These are phyloP conservation scores for Pantala flavescens DNA, from an alignment of 1,140 invertebrate species.

Conservation along the genomic window DNA sequence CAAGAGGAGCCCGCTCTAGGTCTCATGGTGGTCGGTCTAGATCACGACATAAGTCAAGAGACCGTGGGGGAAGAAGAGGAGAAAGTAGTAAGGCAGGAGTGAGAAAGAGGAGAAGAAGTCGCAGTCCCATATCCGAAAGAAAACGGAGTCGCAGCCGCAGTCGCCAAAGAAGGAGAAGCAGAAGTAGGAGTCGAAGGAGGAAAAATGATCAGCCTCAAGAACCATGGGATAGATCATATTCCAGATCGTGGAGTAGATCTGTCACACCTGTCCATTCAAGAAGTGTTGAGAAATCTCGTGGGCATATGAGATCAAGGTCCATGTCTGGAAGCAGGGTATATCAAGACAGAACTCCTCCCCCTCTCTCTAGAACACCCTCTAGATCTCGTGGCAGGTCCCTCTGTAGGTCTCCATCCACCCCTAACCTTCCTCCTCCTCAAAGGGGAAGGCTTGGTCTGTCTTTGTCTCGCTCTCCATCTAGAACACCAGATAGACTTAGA, in stretches of 20 bases:
- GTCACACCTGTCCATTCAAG: conserved; percentile 32
- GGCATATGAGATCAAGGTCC: neutral
- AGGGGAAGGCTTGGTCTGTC: conserved; percentile 18
- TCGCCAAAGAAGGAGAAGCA: conserved; percentile 30
- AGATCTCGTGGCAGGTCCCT: conserved; percentile 38
- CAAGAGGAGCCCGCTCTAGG: conserved; percentile 24
- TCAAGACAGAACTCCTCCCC: conserved; percentile 19
- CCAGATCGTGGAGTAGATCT: conserved; percentile 31
- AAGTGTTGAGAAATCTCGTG: conserved; percentile 29
- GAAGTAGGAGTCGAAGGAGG: conserved; percentile 31
- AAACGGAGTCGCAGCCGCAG: conserved; percentile 21
- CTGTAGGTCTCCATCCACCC: conserved; percentile 23
- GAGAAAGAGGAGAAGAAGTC: conserved; percentile 34
- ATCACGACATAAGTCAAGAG: conserved; percentile 21
- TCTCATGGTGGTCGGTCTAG: conserved; percentile 18
- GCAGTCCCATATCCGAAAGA: conserved; percentile 31
- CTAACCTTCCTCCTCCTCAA: conserved; percentile 31
- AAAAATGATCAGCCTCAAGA: conserved; percentile 21
- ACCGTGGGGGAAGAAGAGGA: conserved; percentile 24
- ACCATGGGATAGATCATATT: conserved; percentile 20
- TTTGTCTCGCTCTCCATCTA: conserved; percentile 14
- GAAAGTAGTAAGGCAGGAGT: conserved; percentile 31
- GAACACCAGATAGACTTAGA: conserved; percentile 25
- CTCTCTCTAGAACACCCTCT: conserved; percentile 38
- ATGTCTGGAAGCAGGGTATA: neutral